These are phyloP conservation scores for Trachops cirrhosus DNA, from an alignment of 2,797 vertebrate genomes.

Conservation along the genomic window DNA sequence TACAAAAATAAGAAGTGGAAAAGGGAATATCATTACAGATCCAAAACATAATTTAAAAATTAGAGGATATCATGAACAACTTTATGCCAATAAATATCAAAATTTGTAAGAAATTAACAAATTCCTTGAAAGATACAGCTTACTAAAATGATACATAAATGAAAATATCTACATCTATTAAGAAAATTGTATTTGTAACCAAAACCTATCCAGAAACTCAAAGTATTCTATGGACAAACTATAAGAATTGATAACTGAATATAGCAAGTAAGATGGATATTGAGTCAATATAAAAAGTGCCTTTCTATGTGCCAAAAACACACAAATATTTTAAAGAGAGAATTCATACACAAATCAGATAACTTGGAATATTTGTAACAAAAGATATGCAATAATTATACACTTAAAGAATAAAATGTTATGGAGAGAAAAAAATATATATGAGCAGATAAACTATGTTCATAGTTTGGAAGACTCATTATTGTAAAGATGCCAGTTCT, in stretches of 20 bases:
- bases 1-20: background rate
- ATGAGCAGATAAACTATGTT: background rate
- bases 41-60: background rate
- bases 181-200: background rate
- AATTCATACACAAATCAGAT: background rate
- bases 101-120: background rate
- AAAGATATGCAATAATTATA: background rate
- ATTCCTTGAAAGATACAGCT: background rate
- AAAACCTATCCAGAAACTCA: background rate
- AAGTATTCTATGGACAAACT: background rate
- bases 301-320: background rate
- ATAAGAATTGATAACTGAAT: slow-evolving; percentile 12
- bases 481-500: background rate
- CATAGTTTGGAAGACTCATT: background rate
- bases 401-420: background rate
- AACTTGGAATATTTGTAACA: background rate
- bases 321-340: background rate
- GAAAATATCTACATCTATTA: background rate
- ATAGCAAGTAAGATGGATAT: background rate
- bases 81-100: background rate
- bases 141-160: background rate
- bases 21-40: background rate
- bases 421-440: background rate
- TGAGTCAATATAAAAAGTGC: background rate
- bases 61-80: background rate